Evolutionary conservation across 2,797 vertebrate species (phyloP).

Genomic region (Neopelma chrysocephalum): DNA sequence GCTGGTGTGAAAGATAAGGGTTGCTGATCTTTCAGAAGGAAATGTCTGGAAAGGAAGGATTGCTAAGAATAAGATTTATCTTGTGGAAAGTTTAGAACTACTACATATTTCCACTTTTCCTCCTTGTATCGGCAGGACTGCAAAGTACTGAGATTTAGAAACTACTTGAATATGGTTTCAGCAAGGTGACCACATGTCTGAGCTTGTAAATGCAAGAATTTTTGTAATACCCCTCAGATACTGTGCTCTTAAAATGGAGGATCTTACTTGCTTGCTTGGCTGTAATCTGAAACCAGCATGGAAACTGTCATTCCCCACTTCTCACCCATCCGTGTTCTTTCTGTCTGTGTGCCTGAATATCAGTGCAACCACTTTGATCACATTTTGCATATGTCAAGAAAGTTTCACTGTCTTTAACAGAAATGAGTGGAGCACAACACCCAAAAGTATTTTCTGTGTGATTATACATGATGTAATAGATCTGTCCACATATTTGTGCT

Average conservation of each 20-base stretch:
- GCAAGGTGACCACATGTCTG: not conserved
- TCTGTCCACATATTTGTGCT: not conserved
- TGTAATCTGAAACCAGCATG: not conserved
- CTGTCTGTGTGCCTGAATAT: not conserved
- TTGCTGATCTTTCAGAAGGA: not conserved
- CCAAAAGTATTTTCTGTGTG: not conserved
- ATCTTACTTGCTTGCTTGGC: not conserved
- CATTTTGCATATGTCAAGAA: not conserved
- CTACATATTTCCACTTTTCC: not conserved
- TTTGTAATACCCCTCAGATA: not conserved
- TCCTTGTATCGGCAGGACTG: accelerated
- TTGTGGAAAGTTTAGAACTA: not conserved
- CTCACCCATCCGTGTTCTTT: not conserved
- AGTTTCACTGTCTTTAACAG: not conserved
- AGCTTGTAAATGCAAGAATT: not conserved
- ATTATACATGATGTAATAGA: not conserved
- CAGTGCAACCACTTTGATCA: not conserved
- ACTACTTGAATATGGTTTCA: not conserved
- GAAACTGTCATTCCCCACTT: not conserved
- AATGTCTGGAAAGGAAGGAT: not conserved
- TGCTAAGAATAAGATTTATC: not conserved
- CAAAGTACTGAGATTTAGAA: not conserved
- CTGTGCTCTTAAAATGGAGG: not conserved
- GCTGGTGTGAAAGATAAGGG: not conserved
- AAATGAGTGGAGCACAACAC: not conserved